Percentiles rank a stretch among this genome's conserved stretches.
Conservation (phyloP, 2,113 vertebrate genomes). For the Pluvianellus socialis region DNA sequence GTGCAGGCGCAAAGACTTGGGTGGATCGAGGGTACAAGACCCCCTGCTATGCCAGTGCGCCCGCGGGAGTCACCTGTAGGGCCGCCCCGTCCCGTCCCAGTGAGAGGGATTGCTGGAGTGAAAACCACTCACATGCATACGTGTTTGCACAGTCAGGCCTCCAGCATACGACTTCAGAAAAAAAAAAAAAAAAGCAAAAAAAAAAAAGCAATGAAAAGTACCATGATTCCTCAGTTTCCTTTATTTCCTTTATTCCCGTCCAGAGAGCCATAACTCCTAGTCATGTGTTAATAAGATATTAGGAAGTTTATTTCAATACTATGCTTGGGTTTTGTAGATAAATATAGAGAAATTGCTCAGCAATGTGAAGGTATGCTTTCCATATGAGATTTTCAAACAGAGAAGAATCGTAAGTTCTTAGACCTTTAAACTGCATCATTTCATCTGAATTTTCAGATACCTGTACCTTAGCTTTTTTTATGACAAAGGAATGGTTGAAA, state of each 20-base stretch:
- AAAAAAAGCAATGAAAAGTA: slow-evolving; percentile 4
- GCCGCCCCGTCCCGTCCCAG: neutral
- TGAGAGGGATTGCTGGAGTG: neutral
- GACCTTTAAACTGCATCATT: slow-evolving; percentile 41
- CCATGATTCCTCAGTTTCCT: slow-evolving; percentile 1
- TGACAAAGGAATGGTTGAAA: slow-evolving; percentile 61
- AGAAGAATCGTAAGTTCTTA: slow-evolving; percentile 18
- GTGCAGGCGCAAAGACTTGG: fast-evolving
- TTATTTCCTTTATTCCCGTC: slow-evolving; percentile 17
- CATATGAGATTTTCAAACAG: slow-evolving; percentile 26
- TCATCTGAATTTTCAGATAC: slow-evolving; percentile 60
- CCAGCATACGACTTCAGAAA: neutral
- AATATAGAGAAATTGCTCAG: slow-evolving; percentile 28
- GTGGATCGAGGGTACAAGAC: neutral
- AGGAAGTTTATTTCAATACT: slow-evolving; percentile 38
- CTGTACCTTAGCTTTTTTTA: slow-evolving; percentile 65
- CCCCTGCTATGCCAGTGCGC: fast-evolving
- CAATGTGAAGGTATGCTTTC: slow-evolving; percentile 51
- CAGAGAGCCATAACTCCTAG: slow-evolving; percentile 46
- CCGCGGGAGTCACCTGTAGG: neutral
- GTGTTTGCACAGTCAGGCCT: slow-evolving; percentile 10
- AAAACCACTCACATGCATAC: neutral
- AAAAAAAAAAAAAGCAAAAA: neutral
- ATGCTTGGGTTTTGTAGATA: slow-evolving; percentile 25
- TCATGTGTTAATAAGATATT: slow-evolving; percentile 21